Percentiles rank a stretch among this genome's conserved stretches.
These are phyloP conservation scores for Alentia gelatinosa DNA, from an alignment of 2,888 invertebrate species.

Conservation along the genomic window DNA sequence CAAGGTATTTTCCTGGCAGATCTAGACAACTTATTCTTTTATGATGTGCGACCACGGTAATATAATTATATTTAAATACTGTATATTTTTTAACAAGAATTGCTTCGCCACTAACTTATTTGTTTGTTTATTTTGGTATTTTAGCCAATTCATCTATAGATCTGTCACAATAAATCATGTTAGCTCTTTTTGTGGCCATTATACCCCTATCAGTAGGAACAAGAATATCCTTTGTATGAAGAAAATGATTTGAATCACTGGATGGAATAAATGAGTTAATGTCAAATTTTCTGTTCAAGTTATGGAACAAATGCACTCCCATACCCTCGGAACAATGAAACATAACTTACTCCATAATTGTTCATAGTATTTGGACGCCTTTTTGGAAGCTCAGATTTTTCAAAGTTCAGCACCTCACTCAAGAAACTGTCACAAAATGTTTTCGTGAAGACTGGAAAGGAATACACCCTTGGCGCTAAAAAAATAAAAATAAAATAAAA, in stretches of 20 bases:
- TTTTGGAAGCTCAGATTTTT: constrained; percentile 78
- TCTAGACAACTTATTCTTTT: too few relatives aligned
- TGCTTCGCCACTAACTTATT: too few relatives aligned
- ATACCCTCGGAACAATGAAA: too few relatives aligned
- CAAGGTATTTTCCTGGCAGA: too few relatives aligned
- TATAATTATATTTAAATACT: too few relatives aligned
- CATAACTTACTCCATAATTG: constrained; percentile 79
- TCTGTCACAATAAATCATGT: too few relatives aligned
- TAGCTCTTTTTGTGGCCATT: not conserved
- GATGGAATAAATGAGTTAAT: not conserved
- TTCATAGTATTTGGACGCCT: constrained; percentile 82
- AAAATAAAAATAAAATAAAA: constrained; percentile 14
- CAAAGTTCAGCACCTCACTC: constrained; percentile 80
- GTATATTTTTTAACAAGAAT: too few relatives aligned
- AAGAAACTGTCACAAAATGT: constrained; percentile 78
- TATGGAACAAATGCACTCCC: not conserved
- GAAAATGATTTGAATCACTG: not conserved
- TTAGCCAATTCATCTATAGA: too few relatives aligned
- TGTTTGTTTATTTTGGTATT: too few relatives aligned
- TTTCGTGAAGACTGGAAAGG: constrained; percentile 79
- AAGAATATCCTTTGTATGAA: not conserved
- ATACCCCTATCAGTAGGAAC: not conserved
- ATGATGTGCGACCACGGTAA: too few relatives aligned
- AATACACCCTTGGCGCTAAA: constrained; percentile 76
- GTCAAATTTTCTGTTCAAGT: not conserved